phyloP scores from a whole-genome alignment of 2,797 vertebrate genomes.

The Oreortyx pictus region DNA sequence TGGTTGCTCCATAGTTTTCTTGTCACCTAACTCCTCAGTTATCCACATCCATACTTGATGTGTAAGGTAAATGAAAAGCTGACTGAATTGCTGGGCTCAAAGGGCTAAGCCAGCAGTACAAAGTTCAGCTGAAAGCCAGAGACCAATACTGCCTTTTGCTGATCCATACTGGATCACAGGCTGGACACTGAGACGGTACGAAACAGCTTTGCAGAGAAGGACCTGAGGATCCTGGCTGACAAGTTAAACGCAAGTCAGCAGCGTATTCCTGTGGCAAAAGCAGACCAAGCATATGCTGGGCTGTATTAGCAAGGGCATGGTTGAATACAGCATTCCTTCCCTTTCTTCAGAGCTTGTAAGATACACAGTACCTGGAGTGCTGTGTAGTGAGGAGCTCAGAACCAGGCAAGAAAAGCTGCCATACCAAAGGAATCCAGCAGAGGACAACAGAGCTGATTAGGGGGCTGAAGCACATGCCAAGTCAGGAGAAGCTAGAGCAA shows the following conservation, averaged over 20 bases:
- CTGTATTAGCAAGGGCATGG: neutral
- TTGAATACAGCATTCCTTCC: neutral
- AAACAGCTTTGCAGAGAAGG: neutral
- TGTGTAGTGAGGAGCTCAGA: neutral
- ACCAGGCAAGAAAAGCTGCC: neutral
- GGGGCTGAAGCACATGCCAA: neutral
- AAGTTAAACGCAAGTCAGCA: neutral
- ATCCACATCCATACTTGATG: neutral
- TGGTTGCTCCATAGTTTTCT: neutral
- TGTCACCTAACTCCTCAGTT: neutral
- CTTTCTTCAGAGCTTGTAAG: neutral
- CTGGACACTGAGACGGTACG: neutral
- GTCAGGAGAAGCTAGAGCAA: neutral
- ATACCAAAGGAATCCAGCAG: neutral
- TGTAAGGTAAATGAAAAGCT: neutral
- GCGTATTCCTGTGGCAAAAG: neutral
- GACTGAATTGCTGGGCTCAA: neutral
- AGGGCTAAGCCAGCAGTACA: neutral
- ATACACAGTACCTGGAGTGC: neutral
- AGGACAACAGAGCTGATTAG: neutral
- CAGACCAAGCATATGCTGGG: neutral
- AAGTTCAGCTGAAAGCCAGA: neutral
- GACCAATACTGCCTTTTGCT: neutral
- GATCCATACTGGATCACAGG: rapidly evolving
- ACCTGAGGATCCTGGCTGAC: neutral